A percentile compares a stretch with the other conserved stretches of the same genome.
These are phyloP conservation scores for Nymphalis polychloros DNA, from an alignment of 2,888 invertebrate genomes.

Conservation along the genomic window DNA sequence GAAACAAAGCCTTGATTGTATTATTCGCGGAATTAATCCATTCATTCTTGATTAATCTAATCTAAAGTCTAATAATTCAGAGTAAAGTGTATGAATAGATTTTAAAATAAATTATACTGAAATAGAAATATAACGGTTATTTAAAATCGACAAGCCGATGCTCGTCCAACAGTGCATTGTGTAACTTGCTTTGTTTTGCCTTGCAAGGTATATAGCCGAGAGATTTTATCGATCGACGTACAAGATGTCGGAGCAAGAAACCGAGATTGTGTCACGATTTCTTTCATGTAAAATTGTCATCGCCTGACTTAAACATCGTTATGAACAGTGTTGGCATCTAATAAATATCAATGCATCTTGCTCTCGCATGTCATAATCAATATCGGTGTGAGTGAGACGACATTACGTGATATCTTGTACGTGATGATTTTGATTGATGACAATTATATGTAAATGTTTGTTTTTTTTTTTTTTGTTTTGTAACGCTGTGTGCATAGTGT, in stretches of 20 bases:
- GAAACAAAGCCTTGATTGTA: too few species aligned
- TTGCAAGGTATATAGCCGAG: constrained; percentile 23
- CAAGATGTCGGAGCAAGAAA: not conserved
- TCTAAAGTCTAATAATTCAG: too few species aligned
- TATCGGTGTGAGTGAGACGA: not conserved
- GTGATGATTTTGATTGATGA: constrained; percentile 21
- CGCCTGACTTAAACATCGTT: too few species aligned
- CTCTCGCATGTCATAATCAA: not conserved
- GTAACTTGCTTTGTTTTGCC: constrained; percentile 35
- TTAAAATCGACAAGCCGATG: constrained; percentile 16
- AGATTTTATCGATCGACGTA: constrained; percentile 13
- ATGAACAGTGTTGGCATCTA: too few species aligned
- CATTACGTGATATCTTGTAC: constrained; percentile 7
- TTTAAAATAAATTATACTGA: too few species aligned
- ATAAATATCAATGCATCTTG: not conserved
- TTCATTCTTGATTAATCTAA: too few species aligned
- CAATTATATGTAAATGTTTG: constrained; percentile 22
- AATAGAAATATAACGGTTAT: too few species aligned
- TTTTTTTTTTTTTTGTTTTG: constrained; percentile 53
- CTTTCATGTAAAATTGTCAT: too few species aligned
- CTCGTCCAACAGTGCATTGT: constrained; percentile 27
- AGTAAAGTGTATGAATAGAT: too few species aligned
- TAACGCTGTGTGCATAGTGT: constrained; percentile 73
- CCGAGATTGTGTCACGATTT: too few species aligned
- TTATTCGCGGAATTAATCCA: too few species aligned